A percentile compares a stretch with the other conserved stretches of the same genome.
phyloP scores from a whole-genome alignment of 2,113 vertebrate species.

The Proterorhinus semilunaris region DNA sequence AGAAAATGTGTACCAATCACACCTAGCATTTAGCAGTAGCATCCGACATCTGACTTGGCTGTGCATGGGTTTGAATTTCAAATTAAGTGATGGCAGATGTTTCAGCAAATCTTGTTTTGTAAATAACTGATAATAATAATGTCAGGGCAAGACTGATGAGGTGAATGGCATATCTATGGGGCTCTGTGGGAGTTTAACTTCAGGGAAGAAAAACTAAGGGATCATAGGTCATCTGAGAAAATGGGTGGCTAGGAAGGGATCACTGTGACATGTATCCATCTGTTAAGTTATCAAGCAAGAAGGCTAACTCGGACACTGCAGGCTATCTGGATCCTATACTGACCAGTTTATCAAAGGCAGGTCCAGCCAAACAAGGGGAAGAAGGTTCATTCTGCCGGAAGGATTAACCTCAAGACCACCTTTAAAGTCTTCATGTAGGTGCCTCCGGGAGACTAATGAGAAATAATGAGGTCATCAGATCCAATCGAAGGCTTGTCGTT shows the following conservation, averaged over 20 bases:
- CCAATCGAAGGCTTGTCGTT: slow-evolving; percentile 54
- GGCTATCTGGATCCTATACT: slow-evolving; percentile 45
- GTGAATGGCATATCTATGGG: slow-evolving; percentile 35
- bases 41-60: background rate
- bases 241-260: slow-evolving; percentile 46
- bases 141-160: slow-evolving; percentile 47
- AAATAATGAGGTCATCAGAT: slow-evolving; percentile 76
- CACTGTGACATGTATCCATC: slow-evolving; percentile 36
- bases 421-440: slow-evolving; percentile 71
- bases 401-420: slow-evolving; percentile 76
- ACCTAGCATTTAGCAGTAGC: slow-evolving; percentile 21
- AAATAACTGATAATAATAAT: slow-evolving; percentile 55
- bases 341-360: slow-evolving; percentile 20
- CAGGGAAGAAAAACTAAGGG: slow-evolving; percentile 36
- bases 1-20: slow-evolving; percentile 33
- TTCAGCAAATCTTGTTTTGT: slow-evolving; percentile 26
- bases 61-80: slow-evolving; percentile 10
- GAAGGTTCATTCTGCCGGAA: slow-evolving; percentile 52
- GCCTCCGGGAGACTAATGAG: slow-evolving; percentile 73
- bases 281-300: slow-evolving; percentile 53
- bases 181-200: slow-evolving; percentile 49
- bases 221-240: slow-evolving; percentile 54
- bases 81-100: background rate
- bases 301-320: slow-evolving; percentile 50
- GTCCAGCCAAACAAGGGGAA: slow-evolving; percentile 54